phyloP scores from a whole-genome alignment of 2,888 invertebrate species.

The Cerceris ruficornis region DNA sequence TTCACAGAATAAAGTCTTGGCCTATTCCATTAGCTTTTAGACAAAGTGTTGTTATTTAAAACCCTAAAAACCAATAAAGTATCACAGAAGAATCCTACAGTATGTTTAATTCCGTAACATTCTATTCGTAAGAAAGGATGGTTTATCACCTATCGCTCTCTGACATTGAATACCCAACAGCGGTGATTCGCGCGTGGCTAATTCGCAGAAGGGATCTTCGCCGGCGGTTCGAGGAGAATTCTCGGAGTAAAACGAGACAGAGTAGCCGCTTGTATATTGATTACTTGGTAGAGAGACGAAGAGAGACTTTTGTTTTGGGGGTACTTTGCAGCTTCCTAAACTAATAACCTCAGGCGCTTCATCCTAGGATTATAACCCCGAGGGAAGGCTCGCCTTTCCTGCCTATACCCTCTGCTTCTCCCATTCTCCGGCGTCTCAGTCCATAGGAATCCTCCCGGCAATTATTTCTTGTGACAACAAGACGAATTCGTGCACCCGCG shows the following conservation, averaged over 20 bases:
- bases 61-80: no score
- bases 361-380: conserved; percentile 66
- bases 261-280: conserved; percentile 76
- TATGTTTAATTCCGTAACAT: neutral
- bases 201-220: conserved; percentile 48
- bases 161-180: conserved; percentile 33
- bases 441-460: conserved; percentile 60
- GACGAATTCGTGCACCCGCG: conserved; percentile 60
- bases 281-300: conserved; percentile 70
- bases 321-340: conserved; percentile 77
- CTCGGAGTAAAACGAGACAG: conserved; percentile 62
- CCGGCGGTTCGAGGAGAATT: conserved; percentile 42
- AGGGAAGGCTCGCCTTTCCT: conserved; percentile 52
- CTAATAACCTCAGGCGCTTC: conserved; percentile 76
- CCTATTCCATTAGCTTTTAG: no score
- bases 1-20: no score
- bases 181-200: conserved; percentile 47
- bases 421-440: conserved; percentile 21
- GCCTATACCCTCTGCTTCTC: conserved; percentile 16
- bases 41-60: no score
- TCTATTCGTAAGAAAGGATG: conserved; percentile 9
- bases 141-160: conserved; percentile 55
- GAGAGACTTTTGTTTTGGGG: conserved; percentile 69
- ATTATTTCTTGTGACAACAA: conserved; percentile 69
- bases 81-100: neutral